These are phyloP conservation scores for Physocephala rufipes DNA, from an alignment of 2,888 invertebrate species.

Conservation along the genomic window DNA sequence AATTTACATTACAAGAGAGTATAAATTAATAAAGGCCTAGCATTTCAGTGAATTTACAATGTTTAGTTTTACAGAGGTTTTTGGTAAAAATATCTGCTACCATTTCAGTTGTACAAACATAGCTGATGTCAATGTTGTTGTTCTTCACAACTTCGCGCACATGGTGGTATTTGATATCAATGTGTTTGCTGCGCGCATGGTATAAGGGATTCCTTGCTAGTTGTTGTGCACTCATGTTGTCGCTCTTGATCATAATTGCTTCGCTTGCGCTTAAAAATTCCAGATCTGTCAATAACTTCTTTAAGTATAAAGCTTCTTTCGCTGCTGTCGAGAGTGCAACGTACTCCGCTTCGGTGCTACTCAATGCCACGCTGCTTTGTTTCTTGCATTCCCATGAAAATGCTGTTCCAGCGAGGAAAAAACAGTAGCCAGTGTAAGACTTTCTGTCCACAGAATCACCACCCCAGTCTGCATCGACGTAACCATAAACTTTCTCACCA, in stretches of 20 bases:
- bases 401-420: conserved; percentile 34
- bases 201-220: conserved; percentile 30
- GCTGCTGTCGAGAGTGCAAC: conserved; percentile 35
- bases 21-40: no score
- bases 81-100: conserved; percentile 41
- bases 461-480: conserved; percentile 45
- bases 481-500: conserved; percentile 28
- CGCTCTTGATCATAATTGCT: conserved; percentile 21
- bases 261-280: neutral
- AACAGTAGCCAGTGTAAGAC: conserved; percentile 40
- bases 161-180: conserved; percentile 32
- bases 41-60: neutral
- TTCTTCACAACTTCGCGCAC: conserved; percentile 29
- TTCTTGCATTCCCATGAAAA: conserved; percentile 41
- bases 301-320: conserved; percentile 39
- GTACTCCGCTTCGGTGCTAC: conserved; percentile 39
- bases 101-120: conserved; percentile 35
- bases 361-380: conserved; percentile 39
- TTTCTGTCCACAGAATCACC: conserved; percentile 37
- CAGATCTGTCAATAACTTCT: conserved; percentile 28
- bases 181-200: conserved; percentile 25
- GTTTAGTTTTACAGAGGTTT: conserved; percentile 32
- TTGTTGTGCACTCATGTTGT: conserved; percentile 29
- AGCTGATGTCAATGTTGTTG: conserved; percentile 31
- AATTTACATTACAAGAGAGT: no score